Evolutionary conservation across 1,140 invertebrate genomes (phyloP), one percentile per base, ranked within the genome.

Genomic region (Monochamus saltuarius): DNA sequence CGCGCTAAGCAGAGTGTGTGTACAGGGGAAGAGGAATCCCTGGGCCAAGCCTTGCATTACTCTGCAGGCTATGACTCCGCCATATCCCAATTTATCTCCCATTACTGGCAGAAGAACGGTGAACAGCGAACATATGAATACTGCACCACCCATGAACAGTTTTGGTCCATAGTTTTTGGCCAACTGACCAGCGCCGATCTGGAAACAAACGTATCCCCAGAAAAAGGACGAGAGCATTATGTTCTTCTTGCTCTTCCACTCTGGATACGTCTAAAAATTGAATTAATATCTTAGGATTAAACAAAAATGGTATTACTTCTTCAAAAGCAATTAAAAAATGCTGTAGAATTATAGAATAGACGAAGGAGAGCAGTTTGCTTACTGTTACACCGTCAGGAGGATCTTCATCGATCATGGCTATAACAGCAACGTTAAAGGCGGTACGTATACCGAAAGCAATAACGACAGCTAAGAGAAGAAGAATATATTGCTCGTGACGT

Each of bases 141-240:
- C 81, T 0, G 88, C 83, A 0, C 76, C 68, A 4, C 83, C 75
- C 10, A 92, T 78, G 7, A 90, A 78, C 16, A 75, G 75, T 68
- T 86, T 84, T 0, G 85, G 80, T 7, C 88, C 87, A 50, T 83
- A 85, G 7, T 77, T 80, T 53, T 87, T 81, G 0, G 84, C 84
- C 0, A 90, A 64, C 59, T 85, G 83, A 1, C 89, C 89, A 0
- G 84, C 88, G 0, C 87, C 85, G 6, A 92, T 81, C 73, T 76
- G 75, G 4, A 84, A 79, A 0, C 80, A 51, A 4, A 82, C 75
- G 58, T 83, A 82, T 9, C 82, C 81, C 83, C 83, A 87, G 62
- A 88, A 90, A 60, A 89, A 89, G 1, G 87, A 83, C 14, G 83
- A 83, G 1, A 89, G 69, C 29, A 86, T 81, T 1, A 82, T 43